Base-by-base conservation (phyloP, 2,113 vertebrate genomes). In the Dicrurus megarhynchus region DNA sequence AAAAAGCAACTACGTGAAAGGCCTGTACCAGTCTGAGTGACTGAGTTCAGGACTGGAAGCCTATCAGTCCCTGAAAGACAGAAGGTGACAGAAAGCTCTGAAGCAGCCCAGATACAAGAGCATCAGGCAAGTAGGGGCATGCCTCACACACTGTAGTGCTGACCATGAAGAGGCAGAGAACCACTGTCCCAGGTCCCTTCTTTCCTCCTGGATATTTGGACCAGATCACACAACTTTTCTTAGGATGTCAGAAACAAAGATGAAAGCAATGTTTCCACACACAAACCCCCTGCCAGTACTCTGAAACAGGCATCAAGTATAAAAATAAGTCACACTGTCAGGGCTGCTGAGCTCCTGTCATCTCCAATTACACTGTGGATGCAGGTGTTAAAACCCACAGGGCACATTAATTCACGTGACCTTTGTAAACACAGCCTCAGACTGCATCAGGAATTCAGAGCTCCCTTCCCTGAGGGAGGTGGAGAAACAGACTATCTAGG, bases 311-410 rank as follows among this genome's bases (percentile, higher is more conserved):
- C 56, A 53, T 13, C 26, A 79, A 59, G 42, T 42, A 55, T 14
- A 90, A 93, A 76, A 47, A 24, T 50, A 90, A 76, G 70, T 24
- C 57, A 39, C 30, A 73, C 24, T 33, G 46, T 65, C 49, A 73
- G 70, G 75, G 24, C 47, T 86, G 59, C 39, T 86, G 50, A 89
- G 47, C 71, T 83, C 79, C 79, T 88, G 82, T 46, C 82, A 77
- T 42, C 46, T 91, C 68, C 67, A 84, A 63, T 86, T 83, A 92
- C 52, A 26, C 82, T 17, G 33, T 50, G 47, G 41, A 86, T 23
- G 49, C 71, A 95, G 68, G 76, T 94, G 82, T 71, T 90, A 93
- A 90, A 95, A 91, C 50, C 44, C 85, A 92, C 47, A 52, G 73
- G 60, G 55, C 59, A 74, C 64, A 74, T 23, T 69, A 83, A 77